A percentile compares a stretch with the other conserved stretches of the same genome.
These are phyloP conservation scores for Ianthella basta DNA, from an alignment of 37 sponge, comb jelly and placozoan species.

Conservation along the genomic window DNA sequence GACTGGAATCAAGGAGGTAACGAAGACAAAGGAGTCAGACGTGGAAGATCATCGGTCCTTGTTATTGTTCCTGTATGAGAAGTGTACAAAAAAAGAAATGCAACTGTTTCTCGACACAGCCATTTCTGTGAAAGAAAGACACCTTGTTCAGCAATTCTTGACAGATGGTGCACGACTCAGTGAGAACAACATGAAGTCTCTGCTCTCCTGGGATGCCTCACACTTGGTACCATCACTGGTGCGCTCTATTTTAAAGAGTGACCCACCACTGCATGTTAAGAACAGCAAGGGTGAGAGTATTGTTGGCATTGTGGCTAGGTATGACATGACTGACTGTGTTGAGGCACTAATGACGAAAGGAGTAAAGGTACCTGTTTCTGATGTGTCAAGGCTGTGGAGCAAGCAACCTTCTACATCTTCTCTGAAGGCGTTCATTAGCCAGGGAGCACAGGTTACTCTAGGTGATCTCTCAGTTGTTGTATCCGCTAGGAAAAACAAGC, in stretches of 20 bases:
- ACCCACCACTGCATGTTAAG: conserved; percentile 14
- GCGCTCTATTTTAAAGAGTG: not conserved
- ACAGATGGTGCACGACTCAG: not conserved
- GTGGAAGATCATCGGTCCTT: not conserved
- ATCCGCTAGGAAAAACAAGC: not conserved
- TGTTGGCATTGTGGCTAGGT: conserved; percentile 1
- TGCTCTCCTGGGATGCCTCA: conserved; percentile 15
- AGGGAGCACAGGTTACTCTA: conserved; percentile 6
- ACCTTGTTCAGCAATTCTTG: conserved; percentile 4
- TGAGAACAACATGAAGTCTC: conserved; percentile 1
- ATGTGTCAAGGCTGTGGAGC: not conserved
- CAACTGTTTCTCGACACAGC: not conserved
- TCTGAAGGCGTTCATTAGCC: not conserved
- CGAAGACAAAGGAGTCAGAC: not conserved
- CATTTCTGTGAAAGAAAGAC: not conserved
- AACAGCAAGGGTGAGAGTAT: conserved; percentile 10
- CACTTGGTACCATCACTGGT: not conserved
- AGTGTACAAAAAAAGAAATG: not conserved
- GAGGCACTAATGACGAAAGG: not conserved
- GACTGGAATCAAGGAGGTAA: conserved; percentile 2
- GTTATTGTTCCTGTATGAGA: not conserved
- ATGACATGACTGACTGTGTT: conserved; percentile 2
- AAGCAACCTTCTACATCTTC: not conserved
- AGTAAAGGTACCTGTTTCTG: not conserved
- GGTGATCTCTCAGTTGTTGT: not conserved